These are phyloP conservation scores for Nomia melanderi DNA, from an alignment of 1,140 invertebrate genomes.

Conservation along the genomic window DNA sequence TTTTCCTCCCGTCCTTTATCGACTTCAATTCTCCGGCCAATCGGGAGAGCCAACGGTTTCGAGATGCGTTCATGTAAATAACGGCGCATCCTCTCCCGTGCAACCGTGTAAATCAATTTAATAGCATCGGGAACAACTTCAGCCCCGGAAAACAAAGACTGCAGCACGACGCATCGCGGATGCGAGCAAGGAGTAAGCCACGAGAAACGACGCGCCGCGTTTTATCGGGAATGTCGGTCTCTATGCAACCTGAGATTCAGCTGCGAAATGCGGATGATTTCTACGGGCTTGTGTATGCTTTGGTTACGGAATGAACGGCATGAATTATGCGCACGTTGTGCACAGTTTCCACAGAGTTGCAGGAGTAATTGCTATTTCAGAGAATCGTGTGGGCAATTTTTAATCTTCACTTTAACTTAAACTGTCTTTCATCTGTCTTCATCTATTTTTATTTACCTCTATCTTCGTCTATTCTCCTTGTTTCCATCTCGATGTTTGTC, in stretches of 20 bases:
- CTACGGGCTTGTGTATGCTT: no score
- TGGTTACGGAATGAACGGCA: no score
- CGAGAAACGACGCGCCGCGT: background rate
- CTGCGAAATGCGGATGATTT: background rate
- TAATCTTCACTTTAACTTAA: no score
- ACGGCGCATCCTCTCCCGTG: background rate
- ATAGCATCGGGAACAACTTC: background rate
- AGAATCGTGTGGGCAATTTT: no score
- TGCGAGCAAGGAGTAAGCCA: background rate
- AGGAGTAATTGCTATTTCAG: no score
- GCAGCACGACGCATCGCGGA: background rate
- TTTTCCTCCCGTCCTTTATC: background rate
- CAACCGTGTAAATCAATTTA: conserved; percentile 16
- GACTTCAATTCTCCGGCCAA: background rate
- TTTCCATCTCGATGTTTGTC: no score
- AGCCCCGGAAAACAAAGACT: no score
- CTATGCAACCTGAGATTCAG: background rate
- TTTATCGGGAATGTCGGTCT: background rate
- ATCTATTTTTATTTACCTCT: no score
- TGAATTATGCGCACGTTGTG: no score
- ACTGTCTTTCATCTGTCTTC: no score
- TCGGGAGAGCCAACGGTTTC: background rate
- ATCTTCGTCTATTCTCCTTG: no score
- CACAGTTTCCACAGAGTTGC: no score
- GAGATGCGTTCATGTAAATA: background rate